Evolutionary conservation across 64 coral and sea anemone species (phyloP).

Genomic region (Montipora efflorescens): DNA sequence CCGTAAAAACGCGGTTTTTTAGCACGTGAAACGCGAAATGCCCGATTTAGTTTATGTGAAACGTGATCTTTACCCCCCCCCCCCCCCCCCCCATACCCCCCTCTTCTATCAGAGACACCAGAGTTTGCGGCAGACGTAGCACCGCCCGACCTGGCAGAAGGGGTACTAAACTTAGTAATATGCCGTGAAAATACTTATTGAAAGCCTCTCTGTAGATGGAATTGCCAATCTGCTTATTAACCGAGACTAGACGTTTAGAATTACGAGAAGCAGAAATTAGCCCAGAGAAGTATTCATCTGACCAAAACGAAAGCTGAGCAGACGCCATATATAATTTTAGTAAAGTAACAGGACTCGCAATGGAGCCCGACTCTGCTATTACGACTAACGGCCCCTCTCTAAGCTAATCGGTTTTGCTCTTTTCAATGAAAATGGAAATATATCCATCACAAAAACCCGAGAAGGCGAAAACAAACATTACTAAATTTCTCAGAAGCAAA

Average conservation of each 20-base stretch:
- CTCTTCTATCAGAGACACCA: constrained; percentile 1
- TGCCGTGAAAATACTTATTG: neutral
- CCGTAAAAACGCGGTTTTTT: too few relatives aligned
- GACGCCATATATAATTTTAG: neutral
- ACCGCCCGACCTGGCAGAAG: constrained; percentile 29
- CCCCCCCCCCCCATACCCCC: too few relatives aligned
- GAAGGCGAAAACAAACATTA: constrained; percentile 40
- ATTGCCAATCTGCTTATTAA: constrained; percentile 17
- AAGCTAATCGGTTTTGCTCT: constrained; percentile 56
- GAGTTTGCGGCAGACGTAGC: constrained; percentile 1
- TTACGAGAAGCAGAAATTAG: neutral
- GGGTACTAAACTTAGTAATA: constrained; percentile 38
- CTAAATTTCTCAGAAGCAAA: neutral
- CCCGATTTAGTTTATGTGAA: too few relatives aligned
- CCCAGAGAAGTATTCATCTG: constrained; percentile 6
- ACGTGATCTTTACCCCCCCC: too few relatives aligned
- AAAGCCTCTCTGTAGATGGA: neutral
- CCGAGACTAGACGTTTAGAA: constrained; percentile 13
- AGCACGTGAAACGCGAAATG: too few relatives aligned
- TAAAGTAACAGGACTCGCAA: constrained; percentile 1
- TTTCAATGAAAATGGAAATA: constrained; percentile 31
- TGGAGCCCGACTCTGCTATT: constrained; percentile 45
- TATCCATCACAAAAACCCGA: constrained; percentile 22
- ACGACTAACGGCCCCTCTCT: constrained; percentile 49
- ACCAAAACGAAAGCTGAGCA: neutral